Percentiles rank a stretch among this genome's conserved stretches.
These are phyloP conservation scores for Napeogenes inachia DNA, from an alignment of 2,888 invertebrate genomes.

Conservation along the genomic window DNA sequence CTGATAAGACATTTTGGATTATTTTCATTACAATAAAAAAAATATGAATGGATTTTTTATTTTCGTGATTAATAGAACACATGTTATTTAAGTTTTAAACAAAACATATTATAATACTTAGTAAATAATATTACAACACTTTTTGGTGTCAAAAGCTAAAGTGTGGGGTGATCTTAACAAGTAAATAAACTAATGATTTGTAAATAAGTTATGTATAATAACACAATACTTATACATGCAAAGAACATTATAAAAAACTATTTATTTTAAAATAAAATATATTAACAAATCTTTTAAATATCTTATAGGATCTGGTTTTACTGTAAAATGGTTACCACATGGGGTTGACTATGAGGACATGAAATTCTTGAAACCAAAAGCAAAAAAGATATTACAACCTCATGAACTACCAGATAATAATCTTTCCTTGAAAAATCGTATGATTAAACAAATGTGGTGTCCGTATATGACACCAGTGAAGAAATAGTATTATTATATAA, in stretches of 20 bases:
- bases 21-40: too few relatives aligned
- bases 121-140: too few relatives aligned
- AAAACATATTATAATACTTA: too few relatives aligned
- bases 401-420: constrained; percentile 37
- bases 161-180: too few relatives aligned
- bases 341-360: constrained; percentile 43
- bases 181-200: too few relatives aligned
- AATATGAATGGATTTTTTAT: too few relatives aligned
- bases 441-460: constrained; percentile 62
- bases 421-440: constrained; percentile 33
- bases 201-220: neutral
- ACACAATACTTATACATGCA: neutral
- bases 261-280: neutral
- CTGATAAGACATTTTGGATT: too few relatives aligned
- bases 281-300: too few relatives aligned
- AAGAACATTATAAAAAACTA: neutral
- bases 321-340: constrained; percentile 45
- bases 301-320: constrained; percentile 41
- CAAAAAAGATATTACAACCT: constrained; percentile 31
- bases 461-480: constrained; percentile 50
- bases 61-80: too few relatives aligned
- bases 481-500: constrained; percentile 19
- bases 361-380: constrained; percentile 47
- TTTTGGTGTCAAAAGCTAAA: too few relatives aligned
- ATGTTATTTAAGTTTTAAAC: too few relatives aligned